phyloP scores from a whole-genome alignment of 2,113 vertebrate species.

The Columbina picui region DNA sequence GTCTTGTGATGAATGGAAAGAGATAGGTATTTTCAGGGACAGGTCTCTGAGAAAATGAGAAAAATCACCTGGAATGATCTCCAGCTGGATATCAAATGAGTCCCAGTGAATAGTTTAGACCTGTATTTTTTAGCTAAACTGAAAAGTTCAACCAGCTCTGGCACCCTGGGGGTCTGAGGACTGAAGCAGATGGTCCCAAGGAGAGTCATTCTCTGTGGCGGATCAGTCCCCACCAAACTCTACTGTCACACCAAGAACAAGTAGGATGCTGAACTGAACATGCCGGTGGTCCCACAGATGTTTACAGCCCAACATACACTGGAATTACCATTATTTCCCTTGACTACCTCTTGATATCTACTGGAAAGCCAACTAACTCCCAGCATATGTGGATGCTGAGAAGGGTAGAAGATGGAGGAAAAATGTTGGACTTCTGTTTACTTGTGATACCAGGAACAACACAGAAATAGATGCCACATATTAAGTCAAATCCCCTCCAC shows the following conservation, averaged over 20 bases:
- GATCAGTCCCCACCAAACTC: neutral
- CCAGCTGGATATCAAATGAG: neutral
- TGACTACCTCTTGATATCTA: neutral
- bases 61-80: neutral
- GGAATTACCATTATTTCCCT: neutral
- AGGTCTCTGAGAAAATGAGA: neutral
- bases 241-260: neutral
- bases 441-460: neutral
- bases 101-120: neutral
- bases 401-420: neutral
- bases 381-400: neutral
- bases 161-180: fast-evolving
- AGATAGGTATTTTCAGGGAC: neutral
- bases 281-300: neutral
- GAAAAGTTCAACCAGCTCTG: neutral
- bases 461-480: neutral
- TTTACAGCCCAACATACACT: neutral
- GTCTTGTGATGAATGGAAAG: neutral
- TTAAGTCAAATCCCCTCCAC: neutral
- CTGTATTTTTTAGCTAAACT: neutral
- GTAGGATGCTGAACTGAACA: neutral
- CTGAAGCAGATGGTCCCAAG: neutral
- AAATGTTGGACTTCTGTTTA: neutral
- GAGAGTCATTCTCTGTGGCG: neutral
- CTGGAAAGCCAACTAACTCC: neutral